phyloP scores from a whole-genome alignment of 2,113 vertebrate species.

The Castor canadensis region DNA sequence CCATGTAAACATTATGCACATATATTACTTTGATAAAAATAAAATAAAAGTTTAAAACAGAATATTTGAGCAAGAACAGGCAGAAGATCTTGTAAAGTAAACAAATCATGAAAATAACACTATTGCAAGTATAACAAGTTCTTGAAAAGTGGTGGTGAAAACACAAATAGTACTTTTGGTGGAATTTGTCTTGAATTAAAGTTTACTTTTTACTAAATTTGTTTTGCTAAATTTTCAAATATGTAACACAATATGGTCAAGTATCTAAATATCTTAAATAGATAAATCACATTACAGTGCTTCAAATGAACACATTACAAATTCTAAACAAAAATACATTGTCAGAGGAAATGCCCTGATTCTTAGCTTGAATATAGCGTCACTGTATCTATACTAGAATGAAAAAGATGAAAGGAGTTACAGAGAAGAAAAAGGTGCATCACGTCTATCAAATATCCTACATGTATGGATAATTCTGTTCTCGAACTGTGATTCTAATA shows the following conservation, averaged over 20 bases:
- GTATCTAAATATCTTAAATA: slow-evolving; percentile 1
- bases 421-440: not conserved
- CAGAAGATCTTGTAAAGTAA: not conserved
- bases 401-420: not conserved
- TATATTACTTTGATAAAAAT: not conserved
- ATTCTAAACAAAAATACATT: not conserved
- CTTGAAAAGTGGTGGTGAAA: not conserved
- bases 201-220: not conserved
- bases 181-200: not conserved
- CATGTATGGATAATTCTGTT: not conserved
- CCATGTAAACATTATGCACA: not conserved
- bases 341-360: not conserved
- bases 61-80: not conserved
- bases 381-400: not conserved
- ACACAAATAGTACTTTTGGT: not conserved
- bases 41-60: not conserved
- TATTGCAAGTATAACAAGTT: not conserved
- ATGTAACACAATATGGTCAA: not conserved
- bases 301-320: slow-evolving; percentile 8
- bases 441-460: not conserved
- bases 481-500: not conserved
- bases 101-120: not conserved
- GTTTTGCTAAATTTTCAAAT: slow-evolving; percentile 4
- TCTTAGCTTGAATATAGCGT: not conserved
- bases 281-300: not conserved